These are phyloP conservation scores for Agonopterix arenella DNA, from an alignment of 2,888 invertebrate genomes.

Conservation along the genomic window DNA sequence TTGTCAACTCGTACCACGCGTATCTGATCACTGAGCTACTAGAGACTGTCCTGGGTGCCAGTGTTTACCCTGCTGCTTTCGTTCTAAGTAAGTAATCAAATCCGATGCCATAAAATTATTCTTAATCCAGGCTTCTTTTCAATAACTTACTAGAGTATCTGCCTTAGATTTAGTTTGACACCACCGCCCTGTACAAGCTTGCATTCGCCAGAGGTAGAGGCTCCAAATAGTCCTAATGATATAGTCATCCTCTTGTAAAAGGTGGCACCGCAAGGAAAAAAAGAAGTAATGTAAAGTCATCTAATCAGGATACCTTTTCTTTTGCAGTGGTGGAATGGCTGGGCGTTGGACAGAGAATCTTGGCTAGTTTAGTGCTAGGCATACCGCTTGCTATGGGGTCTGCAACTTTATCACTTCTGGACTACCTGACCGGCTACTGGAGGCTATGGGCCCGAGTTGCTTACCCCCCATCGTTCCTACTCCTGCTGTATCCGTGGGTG, in stretches of 20 bases:
- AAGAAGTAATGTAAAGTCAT: too few species aligned
- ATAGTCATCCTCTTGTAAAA: too few species aligned
- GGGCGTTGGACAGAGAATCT: constrained; percentile 82
- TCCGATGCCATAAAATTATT: too few species aligned
- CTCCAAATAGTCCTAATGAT: too few species aligned
- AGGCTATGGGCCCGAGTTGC: constrained; percentile 80
- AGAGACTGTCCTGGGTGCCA: constrained; percentile 74
- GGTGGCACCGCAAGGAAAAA: too few species aligned
- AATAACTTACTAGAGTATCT: too few species aligned
- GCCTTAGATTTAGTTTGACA: too few species aligned
- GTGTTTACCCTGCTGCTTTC: constrained; percentile 77
- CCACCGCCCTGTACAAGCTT: too few species aligned
- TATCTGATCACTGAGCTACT: constrained; percentile 73
- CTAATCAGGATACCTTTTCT: not conserved
- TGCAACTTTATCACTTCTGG: constrained; percentile 79
- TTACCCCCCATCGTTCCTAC: constrained; percentile 82
- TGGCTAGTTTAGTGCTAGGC: constrained; percentile 83
- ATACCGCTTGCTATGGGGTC: constrained; percentile 84
- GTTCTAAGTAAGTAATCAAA: constrained; percentile 69
- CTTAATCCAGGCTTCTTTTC: too few species aligned
- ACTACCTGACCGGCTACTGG: constrained; percentile 84
- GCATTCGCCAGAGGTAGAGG: too few species aligned
- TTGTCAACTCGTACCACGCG: constrained; percentile 67
- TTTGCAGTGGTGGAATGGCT: constrained; percentile 85
- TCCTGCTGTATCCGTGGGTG: constrained; percentile 82